Evolutionary conservation across 2,888 invertebrate species (phyloP).

Genomic region (Drosophila austrosaltans): DNA sequence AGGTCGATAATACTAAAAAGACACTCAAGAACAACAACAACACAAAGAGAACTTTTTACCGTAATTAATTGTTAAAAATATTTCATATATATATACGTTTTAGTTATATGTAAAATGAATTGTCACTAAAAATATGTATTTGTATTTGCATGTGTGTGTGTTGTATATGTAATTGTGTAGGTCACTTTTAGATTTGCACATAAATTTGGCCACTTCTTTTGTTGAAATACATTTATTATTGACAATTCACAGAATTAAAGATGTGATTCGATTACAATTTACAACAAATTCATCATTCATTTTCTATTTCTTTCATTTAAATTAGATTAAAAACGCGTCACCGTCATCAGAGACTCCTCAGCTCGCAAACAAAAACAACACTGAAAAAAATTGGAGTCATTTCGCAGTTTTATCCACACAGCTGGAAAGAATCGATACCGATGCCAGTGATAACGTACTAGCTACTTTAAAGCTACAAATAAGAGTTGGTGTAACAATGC

Average conservation of each 20-base stretch:
- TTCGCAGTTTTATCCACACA: not conserved
- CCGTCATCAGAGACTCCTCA: not conserved
- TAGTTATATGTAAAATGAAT: slow-evolving; percentile 14
- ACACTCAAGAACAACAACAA: slow-evolving; percentile 1
- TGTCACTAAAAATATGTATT: slow-evolving; percentile 11
- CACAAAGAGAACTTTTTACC: slow-evolving; percentile 9
- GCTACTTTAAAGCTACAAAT: not conserved
- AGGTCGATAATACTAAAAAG: slow-evolving; percentile 9
- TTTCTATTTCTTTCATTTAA: slow-evolving; percentile 7
- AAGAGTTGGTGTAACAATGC: too few relatives aligned
- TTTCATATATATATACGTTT: slow-evolving; percentile 3
- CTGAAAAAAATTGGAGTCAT: not conserved
- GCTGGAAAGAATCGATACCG: not conserved
- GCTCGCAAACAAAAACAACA: not conserved
- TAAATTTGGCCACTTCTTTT: slow-evolving; percentile 9
- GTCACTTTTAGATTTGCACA: slow-evolving; percentile 19
- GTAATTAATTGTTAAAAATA: slow-evolving; percentile 16
- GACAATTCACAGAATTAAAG: not conserved
- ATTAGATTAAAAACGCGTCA: slow-evolving; percentile 18
- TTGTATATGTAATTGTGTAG: slow-evolving; percentile 13
- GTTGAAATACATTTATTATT: not conserved
- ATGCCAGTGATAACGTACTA: not conserved
- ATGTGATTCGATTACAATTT: not conserved
- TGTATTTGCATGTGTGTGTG: slow-evolving; percentile 1
- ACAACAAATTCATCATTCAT: not conserved